A percentile compares a stretch with the other conserved stretches of the same genome.
Evolutionary conservation across 2,113 vertebrate genomes (phyloP).

Genomic region (Pygoscelis adeliae): DNA sequence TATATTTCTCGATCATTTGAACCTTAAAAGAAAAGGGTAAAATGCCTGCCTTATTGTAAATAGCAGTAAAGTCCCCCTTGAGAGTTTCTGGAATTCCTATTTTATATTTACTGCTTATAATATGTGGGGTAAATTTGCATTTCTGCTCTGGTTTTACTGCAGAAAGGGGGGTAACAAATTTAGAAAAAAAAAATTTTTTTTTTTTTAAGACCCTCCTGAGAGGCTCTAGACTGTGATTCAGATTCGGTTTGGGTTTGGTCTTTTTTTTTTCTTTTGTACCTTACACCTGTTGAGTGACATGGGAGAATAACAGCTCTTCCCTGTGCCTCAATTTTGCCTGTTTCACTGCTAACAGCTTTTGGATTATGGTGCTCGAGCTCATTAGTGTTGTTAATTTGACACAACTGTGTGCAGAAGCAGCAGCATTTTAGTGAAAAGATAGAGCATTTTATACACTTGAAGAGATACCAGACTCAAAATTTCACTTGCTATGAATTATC

Average conservation of each 20-base stretch:
- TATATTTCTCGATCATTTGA: background rate
- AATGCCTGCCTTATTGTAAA: background rate
- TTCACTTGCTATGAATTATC: background rate
- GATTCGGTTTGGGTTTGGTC: no score
- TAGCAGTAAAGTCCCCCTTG: background rate
- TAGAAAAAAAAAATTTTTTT: background rate
- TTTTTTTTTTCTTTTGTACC: background rate
- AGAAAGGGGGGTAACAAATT: background rate
- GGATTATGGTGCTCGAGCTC: background rate
- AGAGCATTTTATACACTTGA: background rate
- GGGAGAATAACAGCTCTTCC: background rate
- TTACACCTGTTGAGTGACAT: background rate
- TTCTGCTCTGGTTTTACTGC: background rate
- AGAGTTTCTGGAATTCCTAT: background rate
- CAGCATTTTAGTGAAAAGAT: background rate
- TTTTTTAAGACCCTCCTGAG: background rate
- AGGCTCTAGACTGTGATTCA: background rate
- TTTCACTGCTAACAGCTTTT: background rate
- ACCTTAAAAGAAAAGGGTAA: background rate
- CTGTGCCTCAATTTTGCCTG: background rate
- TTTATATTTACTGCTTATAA: background rate
- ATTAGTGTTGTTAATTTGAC: background rate
- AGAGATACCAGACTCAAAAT: background rate
- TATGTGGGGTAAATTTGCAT: background rate
- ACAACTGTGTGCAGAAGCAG: background rate